phyloP scores from a whole-genome alignment of 2,797 vertebrate genomes.

The Vireo griseus region DNA sequence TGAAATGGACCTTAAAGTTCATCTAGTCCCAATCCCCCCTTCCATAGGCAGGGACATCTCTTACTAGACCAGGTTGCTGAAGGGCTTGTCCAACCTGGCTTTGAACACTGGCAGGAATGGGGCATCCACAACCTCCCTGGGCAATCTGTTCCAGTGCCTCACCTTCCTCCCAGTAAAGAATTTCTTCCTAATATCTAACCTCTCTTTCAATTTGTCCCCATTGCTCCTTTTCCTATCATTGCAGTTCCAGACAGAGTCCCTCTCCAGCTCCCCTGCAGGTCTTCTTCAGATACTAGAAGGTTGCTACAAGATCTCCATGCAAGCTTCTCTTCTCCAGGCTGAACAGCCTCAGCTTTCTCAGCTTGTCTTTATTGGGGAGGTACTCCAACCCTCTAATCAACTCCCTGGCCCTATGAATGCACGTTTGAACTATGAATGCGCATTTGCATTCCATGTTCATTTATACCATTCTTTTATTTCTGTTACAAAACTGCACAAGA shows the following conservation, averaged over 20 bases:
- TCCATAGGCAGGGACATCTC: too few relatives aligned
- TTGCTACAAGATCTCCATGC: background rate
- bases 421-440: background rate
- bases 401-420: background rate
- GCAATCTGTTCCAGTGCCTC: background rate
- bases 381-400: background rate
- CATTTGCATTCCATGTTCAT: background rate
- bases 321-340: background rate
- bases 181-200: background rate
- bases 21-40: background rate
- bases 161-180: background rate
- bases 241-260: background rate
- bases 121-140: background rate
- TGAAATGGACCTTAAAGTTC: background rate
- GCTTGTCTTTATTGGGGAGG: too few relatives aligned
- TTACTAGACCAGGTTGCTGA: background rate
- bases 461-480: background rate
- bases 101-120: background rate
- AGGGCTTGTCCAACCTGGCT: background rate
- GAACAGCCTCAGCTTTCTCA: background rate
- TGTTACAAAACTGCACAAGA: background rate
- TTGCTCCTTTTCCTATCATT: background rate
- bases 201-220: background rate
- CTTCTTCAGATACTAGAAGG: background rate
- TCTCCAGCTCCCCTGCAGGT: background rate